Base-by-base conservation (phyloP, 64 coral and sea anemone genomes). In the Montipora foliosa region DNA sequence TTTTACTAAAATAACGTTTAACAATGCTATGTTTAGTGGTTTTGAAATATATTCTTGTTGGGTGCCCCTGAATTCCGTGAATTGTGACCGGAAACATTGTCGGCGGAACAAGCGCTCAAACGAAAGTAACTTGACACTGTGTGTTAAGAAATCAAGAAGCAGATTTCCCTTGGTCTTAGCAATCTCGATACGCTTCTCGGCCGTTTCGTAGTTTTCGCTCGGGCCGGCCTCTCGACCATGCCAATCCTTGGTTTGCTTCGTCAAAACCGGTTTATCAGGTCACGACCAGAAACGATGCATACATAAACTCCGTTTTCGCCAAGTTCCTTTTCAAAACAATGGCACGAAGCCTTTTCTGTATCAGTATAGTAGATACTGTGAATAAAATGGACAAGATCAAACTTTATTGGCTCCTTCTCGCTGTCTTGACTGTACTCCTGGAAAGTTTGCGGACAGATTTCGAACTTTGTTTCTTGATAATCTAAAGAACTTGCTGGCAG, bases 361-460 rank as follows among this genome's bases (percentile, higher is more conserved):
- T 85, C 82, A 16, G 70, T 29, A 16, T 84, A 84, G 58, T 67
- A 46, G 6, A 84, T 45, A 84, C 82, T 85, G 46, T 85, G 82
- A 8, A 85, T 67, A 37, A 85, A 84, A 19, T 85, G 82, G 7
- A 85, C 21, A 8, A 85, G 9, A 67, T 85, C 82, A 70, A 85
- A 85, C 61, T 85, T 85, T 5, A 68, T 16, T 44, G 59, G 17
- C 37, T 67, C 25, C 44, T 44, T 29, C 12, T 2, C 19, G 59
- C 16, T 45, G 0, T 71, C 19, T 71, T 71, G 68, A 8, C 13
- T 64, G 13, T 85, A 85, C 5, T 85, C 44, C 48, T 62, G 21
- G 24, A 85, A 85, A 12, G 82, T 68, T 15, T 67, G 24, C 29
- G 25, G 3, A 12, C 29, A 29, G 9, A 85, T 25, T 8, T 85